Evolutionary conservation across 2,797 vertebrate species (phyloP).

Genomic region (Botia almorhae): DNA sequence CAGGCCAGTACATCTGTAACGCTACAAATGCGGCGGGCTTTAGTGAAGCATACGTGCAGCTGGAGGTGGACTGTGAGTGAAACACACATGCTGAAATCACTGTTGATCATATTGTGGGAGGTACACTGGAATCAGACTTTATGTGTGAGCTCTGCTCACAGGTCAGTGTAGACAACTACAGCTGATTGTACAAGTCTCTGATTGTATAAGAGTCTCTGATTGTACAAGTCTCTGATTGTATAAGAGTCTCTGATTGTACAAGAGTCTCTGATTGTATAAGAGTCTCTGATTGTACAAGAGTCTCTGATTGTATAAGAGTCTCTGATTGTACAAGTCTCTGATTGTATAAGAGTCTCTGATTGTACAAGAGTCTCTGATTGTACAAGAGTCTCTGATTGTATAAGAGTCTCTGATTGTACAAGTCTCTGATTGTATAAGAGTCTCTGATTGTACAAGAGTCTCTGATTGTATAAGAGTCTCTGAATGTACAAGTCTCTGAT

Average conservation of each 20-base stretch:
- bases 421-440: no score
- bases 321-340: not conserved
- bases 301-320: not conserved
- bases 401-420: not conserved
- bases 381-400: no score
- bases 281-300: no score
- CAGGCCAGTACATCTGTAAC: slow-evolving; percentile 95
- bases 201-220: no score
- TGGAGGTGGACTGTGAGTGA: slow-evolving; percentile 94
- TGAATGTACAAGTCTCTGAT: not conserved
- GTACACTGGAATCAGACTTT: not conserved
- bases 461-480: not conserved
- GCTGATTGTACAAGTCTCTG: no score
- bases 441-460: not conserved
- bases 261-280: not conserved
- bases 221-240: no score
- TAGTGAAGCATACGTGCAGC: slow-evolving; percentile 82
- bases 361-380: not conserved
- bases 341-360: no score
- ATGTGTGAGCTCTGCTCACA: not conserved
- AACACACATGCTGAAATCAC: not conserved
- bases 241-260: no score
- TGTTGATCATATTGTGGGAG: not conserved
- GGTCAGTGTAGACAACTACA: not conserved
- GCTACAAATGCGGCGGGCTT: slow-evolving; percentile 84